Conservation (phyloP, 2,888 invertebrate species). For the Trichopoda pennipes region DNA sequence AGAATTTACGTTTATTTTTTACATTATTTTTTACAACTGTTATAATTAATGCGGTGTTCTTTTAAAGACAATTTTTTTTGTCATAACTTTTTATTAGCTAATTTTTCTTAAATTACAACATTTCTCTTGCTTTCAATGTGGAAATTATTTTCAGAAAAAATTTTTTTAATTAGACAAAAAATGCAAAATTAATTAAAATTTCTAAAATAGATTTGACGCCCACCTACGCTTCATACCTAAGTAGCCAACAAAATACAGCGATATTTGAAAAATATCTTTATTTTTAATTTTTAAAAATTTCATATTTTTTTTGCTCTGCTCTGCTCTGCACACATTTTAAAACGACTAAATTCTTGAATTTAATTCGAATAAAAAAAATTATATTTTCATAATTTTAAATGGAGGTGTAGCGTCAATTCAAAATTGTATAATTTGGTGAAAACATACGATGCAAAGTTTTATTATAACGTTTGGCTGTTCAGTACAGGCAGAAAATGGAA, state of each 20-base stretch:
- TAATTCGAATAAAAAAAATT: constrained; percentile 8
- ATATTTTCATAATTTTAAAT: no score
- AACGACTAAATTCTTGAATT: constrained; percentile 10
- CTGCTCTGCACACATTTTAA: constrained; percentile 13
- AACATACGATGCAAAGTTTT: no score
- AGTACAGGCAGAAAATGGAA: no score
- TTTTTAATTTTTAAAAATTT: constrained; percentile 5
- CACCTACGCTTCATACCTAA: constrained; percentile 15
- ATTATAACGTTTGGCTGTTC: no score
- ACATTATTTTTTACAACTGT: not conserved
- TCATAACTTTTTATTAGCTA: not conserved
- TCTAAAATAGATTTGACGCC: constrained; percentile 36
- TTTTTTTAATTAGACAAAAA: constrained; percentile 20
- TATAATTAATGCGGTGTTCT: not conserved
- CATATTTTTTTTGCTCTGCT: not conserved
- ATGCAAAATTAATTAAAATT: constrained; percentile 43
- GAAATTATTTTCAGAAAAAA: not conserved
- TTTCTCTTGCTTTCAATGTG: not conserved
- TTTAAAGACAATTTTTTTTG: not conserved
- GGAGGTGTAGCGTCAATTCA: no score
- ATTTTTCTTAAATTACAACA: not conserved
- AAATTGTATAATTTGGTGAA: no score
- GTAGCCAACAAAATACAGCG: not conserved
- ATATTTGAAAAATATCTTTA: constrained; percentile 2
- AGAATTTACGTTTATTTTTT: not conserved